A percentile compares a stretch with the other conserved stretches of the same genome.
phyloP scores from a whole-genome alignment of 2,113 vertebrate genomes.

The Corythornis madagascariensis region DNA sequence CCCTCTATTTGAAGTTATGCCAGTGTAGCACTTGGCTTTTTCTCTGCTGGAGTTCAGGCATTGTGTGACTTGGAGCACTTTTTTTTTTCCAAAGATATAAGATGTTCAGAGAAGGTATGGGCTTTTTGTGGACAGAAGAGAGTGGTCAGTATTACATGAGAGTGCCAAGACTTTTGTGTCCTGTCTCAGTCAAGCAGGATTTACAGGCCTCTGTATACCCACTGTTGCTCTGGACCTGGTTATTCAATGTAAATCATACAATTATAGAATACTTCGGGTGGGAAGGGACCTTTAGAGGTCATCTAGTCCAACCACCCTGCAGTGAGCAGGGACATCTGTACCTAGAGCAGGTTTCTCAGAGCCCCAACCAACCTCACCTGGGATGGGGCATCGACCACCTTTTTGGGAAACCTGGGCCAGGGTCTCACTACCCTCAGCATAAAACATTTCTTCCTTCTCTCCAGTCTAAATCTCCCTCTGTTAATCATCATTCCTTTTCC shows the following conservation, averaged over 20 bases:
- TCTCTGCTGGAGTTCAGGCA: not conserved
- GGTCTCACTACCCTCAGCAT: no score
- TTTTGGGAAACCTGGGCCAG: no score
- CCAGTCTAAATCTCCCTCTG: no score
- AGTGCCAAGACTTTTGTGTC: not conserved
- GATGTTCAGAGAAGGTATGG: not conserved
- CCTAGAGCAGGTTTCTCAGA: no score
- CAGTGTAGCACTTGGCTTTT: rapidly evolving
- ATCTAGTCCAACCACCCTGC: no score
- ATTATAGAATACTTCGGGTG: not conserved
- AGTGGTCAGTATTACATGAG: not conserved
- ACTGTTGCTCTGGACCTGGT: not conserved
- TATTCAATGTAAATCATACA: not conserved
- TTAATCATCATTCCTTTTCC: no score
- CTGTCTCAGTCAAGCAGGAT: not conserved
- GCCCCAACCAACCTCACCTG: no score
- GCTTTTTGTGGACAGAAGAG: not conserved
- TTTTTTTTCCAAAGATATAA: not conserved
- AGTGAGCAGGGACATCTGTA: no score
- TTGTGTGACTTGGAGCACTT: rapidly evolving
- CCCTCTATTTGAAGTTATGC: not conserved
- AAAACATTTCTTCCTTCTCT: no score
- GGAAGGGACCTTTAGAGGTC: not conserved
- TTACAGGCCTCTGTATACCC: not conserved
- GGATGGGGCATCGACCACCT: no score